Percentiles rank a stretch among this genome's conserved stretches.
These are phyloP conservation scores for Mylabris sibirica DNA, from an alignment of 2,888 invertebrate genomes.

Conservation along the genomic window DNA sequence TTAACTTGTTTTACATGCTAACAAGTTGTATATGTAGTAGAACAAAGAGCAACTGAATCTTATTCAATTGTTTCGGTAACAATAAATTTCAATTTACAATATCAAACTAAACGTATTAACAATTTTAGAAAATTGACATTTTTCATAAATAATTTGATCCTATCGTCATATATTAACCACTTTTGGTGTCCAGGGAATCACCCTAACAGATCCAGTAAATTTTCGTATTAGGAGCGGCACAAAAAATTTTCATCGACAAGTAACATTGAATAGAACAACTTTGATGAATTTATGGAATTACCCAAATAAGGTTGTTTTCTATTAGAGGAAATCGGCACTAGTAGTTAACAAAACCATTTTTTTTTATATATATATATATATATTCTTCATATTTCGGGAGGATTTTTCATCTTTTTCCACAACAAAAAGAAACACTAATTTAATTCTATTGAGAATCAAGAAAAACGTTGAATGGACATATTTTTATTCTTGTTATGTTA, in stretches of 20 bases:
- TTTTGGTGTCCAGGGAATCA: not conserved
- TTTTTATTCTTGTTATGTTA: conserved; percentile 16
- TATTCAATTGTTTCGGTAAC: not conserved
- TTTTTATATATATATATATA: too few species aligned
- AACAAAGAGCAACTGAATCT: not conserved
- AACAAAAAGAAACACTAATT: not conserved
- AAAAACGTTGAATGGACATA: conserved; percentile 17
- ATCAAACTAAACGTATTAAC: not conserved
- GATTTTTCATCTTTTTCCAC: not conserved
- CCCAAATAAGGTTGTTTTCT: not conserved
- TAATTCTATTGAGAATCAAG: not conserved
- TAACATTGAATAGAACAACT: too few species aligned
- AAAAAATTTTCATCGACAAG: not conserved
- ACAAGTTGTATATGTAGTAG: not conserved
- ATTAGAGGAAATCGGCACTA: too few species aligned
- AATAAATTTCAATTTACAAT: not conserved
- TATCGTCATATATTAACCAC: not conserved
- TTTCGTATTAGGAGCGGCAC: not conserved
- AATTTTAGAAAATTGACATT: not conserved
- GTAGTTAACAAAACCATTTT: too few species aligned
- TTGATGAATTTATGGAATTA: not conserved
- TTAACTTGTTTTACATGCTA: not conserved
- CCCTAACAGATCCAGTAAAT: not conserved
- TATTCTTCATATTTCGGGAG: too few species aligned
- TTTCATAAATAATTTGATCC: not conserved